phyloP scores from a whole-genome alignment of 1,140 invertebrate species.

The Trichonephila clavipes region DNA sequence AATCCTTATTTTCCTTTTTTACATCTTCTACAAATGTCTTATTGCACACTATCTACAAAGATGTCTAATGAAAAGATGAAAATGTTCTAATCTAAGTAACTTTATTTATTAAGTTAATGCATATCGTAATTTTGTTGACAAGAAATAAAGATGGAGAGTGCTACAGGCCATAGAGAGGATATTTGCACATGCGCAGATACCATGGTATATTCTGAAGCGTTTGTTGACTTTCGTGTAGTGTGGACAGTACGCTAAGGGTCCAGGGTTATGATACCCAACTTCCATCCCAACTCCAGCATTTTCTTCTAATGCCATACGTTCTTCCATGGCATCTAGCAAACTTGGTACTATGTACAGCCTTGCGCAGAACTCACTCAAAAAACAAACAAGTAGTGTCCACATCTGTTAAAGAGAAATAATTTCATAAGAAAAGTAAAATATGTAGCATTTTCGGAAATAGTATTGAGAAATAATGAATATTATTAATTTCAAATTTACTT shows the following conservation, averaged over 20 bases:
- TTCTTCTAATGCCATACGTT: conserved; percentile 84
- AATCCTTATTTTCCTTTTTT: background rate
- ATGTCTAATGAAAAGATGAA: conserved; percentile 12
- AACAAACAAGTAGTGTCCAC: conserved; percentile 85
- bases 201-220: conserved; percentile 86
- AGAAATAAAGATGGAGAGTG: conserved; percentile 86
- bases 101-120: conserved; percentile 58
- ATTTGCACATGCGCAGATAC: conserved; percentile 87
- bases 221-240: conserved; percentile 86
- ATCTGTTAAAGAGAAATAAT: conserved; percentile 83
- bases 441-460: too few relatives aligned
- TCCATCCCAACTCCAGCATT: conserved; percentile 87
- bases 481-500: too few relatives aligned
- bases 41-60: background rate
- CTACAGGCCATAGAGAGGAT: conserved; percentile 87
- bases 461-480: too few relatives aligned
- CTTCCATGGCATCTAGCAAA: conserved; percentile 83
- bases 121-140: conserved; percentile 84
- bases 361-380: conserved; percentile 86
- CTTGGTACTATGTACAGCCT: conserved; percentile 86
- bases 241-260: conserved; percentile 86
- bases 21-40: background rate
- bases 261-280: conserved; percentile 85
- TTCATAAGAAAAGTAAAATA: too few relatives aligned
- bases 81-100: conserved; percentile 23